These are phyloP conservation scores for Podarcis cretensis DNA, from an alignment of 2,113 vertebrate species.

Conservation along the genomic window DNA sequence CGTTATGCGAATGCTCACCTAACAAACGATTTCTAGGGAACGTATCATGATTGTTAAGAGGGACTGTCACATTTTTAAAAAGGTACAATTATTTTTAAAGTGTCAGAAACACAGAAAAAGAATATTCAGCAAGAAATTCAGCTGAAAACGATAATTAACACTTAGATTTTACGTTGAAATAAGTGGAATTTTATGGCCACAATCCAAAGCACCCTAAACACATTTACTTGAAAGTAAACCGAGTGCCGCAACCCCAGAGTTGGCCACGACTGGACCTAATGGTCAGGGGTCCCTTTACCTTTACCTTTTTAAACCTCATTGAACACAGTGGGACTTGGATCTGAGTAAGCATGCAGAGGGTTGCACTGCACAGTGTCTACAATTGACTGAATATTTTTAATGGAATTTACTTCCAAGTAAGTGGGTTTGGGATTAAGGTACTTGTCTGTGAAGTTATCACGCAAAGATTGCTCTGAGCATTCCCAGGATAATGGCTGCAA, in stretches of 20 bases:
- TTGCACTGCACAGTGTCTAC: no score
- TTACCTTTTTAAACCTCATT: background rate
- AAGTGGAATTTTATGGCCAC: background rate
- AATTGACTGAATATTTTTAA: background rate
- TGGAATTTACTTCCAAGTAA: background rate
- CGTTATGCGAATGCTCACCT: no score
- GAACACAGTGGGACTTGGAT: background rate
- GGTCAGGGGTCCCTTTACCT: no score
- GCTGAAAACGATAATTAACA: background rate
- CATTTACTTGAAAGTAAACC: no score
- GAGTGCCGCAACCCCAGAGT: no score
- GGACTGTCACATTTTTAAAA: no score
- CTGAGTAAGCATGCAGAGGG: background rate
- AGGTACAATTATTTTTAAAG: no score
- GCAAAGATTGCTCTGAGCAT: background rate
- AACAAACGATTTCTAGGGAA: no score
- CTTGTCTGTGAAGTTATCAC: background rate
- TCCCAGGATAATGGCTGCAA: background rate
- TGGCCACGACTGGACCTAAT: no score
- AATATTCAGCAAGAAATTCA: background rate
- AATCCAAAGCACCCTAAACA: background rate
- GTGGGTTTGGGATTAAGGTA: no score
- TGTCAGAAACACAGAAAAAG: background rate
- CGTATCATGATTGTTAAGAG: no score
- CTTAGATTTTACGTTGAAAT: background rate